These are phyloP conservation scores for Brachyhypopomus occidentalis DNA, from an alignment of 2,113 vertebrate species.

Conservation along the genomic window DNA sequence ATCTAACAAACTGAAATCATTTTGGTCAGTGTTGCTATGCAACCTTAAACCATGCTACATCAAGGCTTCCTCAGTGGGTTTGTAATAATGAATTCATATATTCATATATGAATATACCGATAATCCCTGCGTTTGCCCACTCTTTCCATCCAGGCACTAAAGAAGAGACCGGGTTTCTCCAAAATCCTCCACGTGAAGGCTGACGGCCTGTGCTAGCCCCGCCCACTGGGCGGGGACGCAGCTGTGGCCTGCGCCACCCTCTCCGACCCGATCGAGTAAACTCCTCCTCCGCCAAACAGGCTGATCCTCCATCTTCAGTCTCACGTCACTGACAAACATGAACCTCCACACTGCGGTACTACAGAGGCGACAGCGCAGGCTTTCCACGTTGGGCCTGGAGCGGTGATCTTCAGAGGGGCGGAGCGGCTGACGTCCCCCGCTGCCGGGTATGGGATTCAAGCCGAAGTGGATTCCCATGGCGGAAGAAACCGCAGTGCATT, in stretches of 20 bases:
- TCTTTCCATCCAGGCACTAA: conserved; percentile 80
- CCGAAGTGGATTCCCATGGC: background rate
- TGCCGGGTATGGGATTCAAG: background rate
- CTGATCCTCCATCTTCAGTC: conserved; percentile 29
- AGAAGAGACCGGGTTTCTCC: conserved; percentile 95
- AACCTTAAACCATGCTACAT: no score
- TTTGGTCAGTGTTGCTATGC: no score
- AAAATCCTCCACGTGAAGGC: conserved; percentile 98
- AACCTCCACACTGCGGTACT: conserved; percentile 28
- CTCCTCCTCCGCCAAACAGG: conserved; percentile 34
- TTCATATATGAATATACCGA: no score
- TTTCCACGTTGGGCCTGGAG: background rate
- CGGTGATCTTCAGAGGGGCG: background rate
- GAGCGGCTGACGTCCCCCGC: background rate
- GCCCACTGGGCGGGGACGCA: conserved; percentile 29
- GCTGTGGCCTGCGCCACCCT: background rate
- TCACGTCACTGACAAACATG: conserved; percentile 18
- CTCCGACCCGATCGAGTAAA: conserved; percentile 16
- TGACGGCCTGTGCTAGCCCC: conserved; percentile 90
- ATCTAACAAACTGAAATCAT: no score
- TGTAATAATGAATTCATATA: no score
- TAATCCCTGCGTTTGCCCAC: background rate
- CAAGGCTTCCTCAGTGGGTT: no score
- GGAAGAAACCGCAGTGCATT: background rate
- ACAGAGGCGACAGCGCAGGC: background rate